Evolutionary conservation across 2,888 invertebrate genomes (phyloP).

Genomic region (Perithous albicinctus): DNA sequence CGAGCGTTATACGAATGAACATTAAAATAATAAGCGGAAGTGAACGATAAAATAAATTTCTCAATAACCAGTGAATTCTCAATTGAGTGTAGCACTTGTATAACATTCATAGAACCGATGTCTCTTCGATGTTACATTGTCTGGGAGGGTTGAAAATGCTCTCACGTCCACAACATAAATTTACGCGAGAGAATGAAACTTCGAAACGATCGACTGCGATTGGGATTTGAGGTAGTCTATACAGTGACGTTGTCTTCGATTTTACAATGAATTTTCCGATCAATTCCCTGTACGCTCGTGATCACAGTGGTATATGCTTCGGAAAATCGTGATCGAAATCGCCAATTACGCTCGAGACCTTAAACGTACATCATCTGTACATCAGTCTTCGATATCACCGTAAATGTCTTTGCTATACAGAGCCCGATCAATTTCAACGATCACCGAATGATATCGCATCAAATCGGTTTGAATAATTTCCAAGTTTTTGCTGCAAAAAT

Average conservation of each 20-base stretch:
- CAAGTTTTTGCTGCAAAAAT: conserved; percentile 1
- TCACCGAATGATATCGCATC: background rate
- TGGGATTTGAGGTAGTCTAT: conserved; percentile 6
- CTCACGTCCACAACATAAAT: conserved; percentile 64
- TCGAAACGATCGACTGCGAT: conserved; percentile 57
- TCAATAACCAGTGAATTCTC: background rate
- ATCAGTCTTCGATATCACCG: background rate
- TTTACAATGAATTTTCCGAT: conserved; percentile 52
- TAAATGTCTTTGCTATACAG: background rate
- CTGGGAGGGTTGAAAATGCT: conserved; percentile 32
- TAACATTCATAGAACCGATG: conserved; percentile 37
- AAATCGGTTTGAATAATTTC: background rate
- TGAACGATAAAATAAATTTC: background rate
- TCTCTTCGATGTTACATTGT: conserved; percentile 16
- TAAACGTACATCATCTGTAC: background rate
- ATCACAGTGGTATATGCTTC: conserved; percentile 45
- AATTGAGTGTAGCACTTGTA: background rate
- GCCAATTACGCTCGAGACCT: conserved; percentile 36
- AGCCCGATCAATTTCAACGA: background rate
- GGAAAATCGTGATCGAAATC: conserved; percentile 59
- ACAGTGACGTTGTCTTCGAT: conserved; percentile 18
- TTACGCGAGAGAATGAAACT: conserved; percentile 58
- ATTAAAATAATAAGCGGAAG: too few relatives aligned
- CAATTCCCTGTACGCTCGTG: conserved; percentile 40
- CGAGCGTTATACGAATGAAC: too few relatives aligned